A percentile compares a stretch with the other conserved stretches of the same genome.
Conservation (phyloP, 1,140 invertebrate species). For the Saccostrea glomerata region DNA sequence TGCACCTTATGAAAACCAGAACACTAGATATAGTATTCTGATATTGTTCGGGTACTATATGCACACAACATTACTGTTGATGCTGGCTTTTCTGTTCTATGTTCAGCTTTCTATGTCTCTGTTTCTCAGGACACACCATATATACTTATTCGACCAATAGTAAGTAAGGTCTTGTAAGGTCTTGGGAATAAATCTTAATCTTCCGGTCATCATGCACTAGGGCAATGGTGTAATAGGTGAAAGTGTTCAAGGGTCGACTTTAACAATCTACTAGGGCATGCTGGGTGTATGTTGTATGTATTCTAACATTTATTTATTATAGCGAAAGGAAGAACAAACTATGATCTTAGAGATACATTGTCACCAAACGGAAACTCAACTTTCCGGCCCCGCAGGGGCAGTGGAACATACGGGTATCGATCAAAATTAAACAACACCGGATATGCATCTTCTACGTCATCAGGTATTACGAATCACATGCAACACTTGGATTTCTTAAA, state of each 20-base stretch:
- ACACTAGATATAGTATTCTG: not conserved
- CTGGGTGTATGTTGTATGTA: conserved; percentile 41
- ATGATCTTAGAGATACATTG: conserved; percentile 75
- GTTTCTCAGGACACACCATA: conserved; percentile 30
- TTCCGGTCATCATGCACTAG: conserved; percentile 6
- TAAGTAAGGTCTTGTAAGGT: conserved; percentile 48
- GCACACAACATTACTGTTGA: not conserved
- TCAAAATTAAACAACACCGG: conserved; percentile 70
- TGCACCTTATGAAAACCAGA: conserved; percentile 1
- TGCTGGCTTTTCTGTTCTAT: not conserved
- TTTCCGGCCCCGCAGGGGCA: conserved; percentile 67
- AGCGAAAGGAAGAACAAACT: conserved; percentile 77
- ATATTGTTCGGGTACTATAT: not conserved
- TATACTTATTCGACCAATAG: conserved; percentile 54
- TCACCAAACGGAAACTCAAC: conserved; percentile 59
- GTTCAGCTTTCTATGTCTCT: conserved; percentile 28
- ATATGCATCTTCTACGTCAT: conserved; percentile 73
- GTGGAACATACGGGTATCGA: conserved; percentile 67
- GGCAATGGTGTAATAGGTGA: conserved; percentile 13
- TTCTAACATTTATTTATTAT: conserved; percentile 53
- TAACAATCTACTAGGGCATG: conserved; percentile 24
- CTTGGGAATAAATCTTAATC: not conserved
- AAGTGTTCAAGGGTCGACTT: not conserved
- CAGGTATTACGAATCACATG: conserved; percentile 66
- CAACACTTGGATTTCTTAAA: not conserved